A percentile compares a stretch with the other conserved stretches of the same genome.
phyloP scores from a whole-genome alignment of 1,140 invertebrate species.

The Drosophila parvula region DNA sequence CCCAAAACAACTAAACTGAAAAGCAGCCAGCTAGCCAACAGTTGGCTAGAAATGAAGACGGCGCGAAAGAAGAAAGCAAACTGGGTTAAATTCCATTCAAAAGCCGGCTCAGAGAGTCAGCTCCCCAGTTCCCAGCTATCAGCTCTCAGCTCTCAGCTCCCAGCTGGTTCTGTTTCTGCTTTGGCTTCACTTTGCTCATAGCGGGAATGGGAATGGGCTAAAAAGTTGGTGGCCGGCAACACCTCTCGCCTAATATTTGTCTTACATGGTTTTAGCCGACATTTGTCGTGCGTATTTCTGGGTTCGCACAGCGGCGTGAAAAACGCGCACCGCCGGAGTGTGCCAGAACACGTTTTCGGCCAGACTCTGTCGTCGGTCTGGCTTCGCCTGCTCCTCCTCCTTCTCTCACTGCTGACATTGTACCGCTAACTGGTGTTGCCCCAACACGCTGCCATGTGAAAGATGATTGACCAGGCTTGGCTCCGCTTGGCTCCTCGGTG shows the following conservation, averaged over 20 bases:
- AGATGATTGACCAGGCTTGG: constrained; percentile 57
- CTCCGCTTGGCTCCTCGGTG: constrained; percentile 8
- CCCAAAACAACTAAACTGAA: constrained; percentile 49
- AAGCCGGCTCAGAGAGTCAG: constrained; percentile 42
- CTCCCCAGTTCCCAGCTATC: constrained; percentile 2
- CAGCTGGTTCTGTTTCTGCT: constrained; percentile 52
- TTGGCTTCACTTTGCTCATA: constrained; percentile 18
- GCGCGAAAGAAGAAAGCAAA: constrained; percentile 71
- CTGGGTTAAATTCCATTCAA: constrained; percentile 79
- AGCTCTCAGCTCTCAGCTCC: constrained; percentile 5
- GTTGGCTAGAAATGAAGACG: constrained; percentile 55
- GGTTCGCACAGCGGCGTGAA: constrained; percentile 47
- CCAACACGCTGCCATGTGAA: constrained; percentile 53
- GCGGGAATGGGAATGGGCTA: constrained; percentile 46
- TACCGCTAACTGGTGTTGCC: constrained; percentile 66
- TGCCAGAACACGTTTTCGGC: constrained; percentile 65
- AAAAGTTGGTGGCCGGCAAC: constrained; percentile 32
- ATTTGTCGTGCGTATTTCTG: constrained; percentile 59
- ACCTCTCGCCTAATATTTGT: constrained; percentile 62
- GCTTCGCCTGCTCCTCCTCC: neutral
- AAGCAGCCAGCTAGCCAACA: constrained; percentile 37
- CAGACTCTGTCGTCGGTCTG: constrained; percentile 6
- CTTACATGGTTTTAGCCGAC: constrained; percentile 60
- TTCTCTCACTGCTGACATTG: constrained; percentile 48
- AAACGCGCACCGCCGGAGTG: constrained; percentile 45